A percentile compares a stretch with the other conserved stretches of the same genome.
phyloP scores from a whole-genome alignment of 2,888 invertebrate genomes.

The Opisthograptis luteolata region DNA sequence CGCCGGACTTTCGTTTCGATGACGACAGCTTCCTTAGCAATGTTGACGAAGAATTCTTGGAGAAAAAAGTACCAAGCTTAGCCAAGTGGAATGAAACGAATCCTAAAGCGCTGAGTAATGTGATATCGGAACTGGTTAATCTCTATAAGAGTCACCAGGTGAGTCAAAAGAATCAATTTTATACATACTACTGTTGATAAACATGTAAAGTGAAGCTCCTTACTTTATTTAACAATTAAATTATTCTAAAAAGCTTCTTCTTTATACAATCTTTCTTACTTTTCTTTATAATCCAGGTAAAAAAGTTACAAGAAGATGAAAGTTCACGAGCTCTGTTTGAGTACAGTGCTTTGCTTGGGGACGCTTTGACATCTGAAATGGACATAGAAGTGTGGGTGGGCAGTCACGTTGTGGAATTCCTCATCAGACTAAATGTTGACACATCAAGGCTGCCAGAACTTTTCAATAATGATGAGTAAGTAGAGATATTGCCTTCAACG shows the following conservation, averaged over 20 bases:
- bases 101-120: conserved; percentile 83
- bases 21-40: conserved; percentile 87
- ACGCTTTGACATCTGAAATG: conserved; percentile 77
- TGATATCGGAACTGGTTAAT: conserved; percentile 85
- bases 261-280: background rate
- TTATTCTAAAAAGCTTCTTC: background rate
- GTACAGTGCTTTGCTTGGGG: conserved; percentile 85
- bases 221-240: too few species aligned
- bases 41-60: conserved; percentile 81
- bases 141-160: conserved; percentile 88
- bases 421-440: conserved; percentile 87
- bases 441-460: conserved; percentile 85
- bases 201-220: too few species aligned
- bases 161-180: too few species aligned
- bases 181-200: too few species aligned
- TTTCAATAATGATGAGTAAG: conserved; percentile 73
- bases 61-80: conserved; percentile 83
- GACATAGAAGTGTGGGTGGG: conserved; percentile 88
- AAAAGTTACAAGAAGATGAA: conserved; percentile 78
- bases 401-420: conserved; percentile 85
- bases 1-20: conserved; percentile 90
- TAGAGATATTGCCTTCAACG: background rate
- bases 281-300: conserved; percentile 56
- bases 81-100: conserved; percentile 86
- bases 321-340: conserved; percentile 85